phyloP scores from a whole-genome alignment of 2,797 vertebrate species.

The Gobionotothen gibberifrons region DNA sequence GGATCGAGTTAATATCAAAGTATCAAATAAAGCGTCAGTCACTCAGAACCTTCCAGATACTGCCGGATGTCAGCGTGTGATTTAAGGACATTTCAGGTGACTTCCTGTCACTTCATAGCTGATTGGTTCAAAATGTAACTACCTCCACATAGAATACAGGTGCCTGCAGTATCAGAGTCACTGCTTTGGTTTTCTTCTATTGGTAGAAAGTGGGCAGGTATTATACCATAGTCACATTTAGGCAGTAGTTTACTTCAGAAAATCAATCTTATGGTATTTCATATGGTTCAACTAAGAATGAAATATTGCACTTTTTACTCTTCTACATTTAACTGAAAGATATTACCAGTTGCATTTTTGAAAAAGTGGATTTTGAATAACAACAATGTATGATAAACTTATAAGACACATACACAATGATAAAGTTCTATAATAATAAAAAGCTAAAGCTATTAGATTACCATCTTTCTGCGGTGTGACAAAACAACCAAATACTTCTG shows the following conservation, averaged over 20 bases:
- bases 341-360: neutral
- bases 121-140: neutral
- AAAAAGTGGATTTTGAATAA: no score
- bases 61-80: neutral
- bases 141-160: neutral
- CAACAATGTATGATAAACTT: neutral
- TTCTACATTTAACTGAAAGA: neutral
- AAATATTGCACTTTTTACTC: neutral
- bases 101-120: neutral
- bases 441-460: no score
- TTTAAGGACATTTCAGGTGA: constrained; percentile 3
- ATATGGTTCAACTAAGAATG: neutral
- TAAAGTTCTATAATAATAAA: no score
- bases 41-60: neutral
- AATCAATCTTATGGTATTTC: neutral
- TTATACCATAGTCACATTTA: neutral
- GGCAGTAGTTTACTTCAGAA: neutral
- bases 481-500: no score
- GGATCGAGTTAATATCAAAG: constrained; percentile 9
- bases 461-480: no score
- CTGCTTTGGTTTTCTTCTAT: no score
- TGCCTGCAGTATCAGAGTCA: neutral
- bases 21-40: constrained; percentile 11
- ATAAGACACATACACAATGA: no score
- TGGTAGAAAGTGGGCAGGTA: neutral